These are phyloP conservation scores for Rhynchophorus ferrugineus DNA, from an alignment of 1,140 invertebrate species.

Conservation along the genomic window DNA sequence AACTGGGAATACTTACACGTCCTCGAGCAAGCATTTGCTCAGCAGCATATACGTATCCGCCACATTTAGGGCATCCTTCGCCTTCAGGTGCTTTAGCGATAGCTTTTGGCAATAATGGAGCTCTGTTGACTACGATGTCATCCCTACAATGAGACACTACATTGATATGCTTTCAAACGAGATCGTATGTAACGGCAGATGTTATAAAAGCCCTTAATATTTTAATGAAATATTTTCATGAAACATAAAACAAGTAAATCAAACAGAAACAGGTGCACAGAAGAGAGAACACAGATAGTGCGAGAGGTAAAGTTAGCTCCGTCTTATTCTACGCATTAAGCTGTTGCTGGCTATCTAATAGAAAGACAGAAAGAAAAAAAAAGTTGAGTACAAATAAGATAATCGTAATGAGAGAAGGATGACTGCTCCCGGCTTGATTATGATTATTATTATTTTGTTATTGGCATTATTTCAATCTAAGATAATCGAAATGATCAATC, in stretches of 20 bases:
- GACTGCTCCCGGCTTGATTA: conserved; percentile 38
- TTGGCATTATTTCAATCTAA: conserved; percentile 6
- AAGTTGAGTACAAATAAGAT: conserved; percentile 18
- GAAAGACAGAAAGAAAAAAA: conserved; percentile 21
- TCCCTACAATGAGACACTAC: conserved; percentile 25
- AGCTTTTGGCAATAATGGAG: conserved; percentile 46
- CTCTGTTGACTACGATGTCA: conserved; percentile 29
- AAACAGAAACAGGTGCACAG: not conserved
- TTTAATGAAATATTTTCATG: too few species aligned
- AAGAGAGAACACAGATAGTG: conserved; percentile 6
- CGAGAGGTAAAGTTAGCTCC: not conserved
- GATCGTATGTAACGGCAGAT: too few species aligned
- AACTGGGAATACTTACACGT: conserved; percentile 62
- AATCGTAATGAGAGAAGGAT: conserved; percentile 53
- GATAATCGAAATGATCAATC: conserved; percentile 11
- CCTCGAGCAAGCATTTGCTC: conserved; percentile 90
- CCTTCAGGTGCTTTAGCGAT: conserved; percentile 80
- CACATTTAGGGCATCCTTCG: conserved; percentile 83
- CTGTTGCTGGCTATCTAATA: conserved; percentile 21
- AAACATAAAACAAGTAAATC: too few species aligned
- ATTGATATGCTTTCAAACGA: not conserved
- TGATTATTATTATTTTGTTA: too few species aligned
- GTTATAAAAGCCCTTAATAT: too few species aligned
- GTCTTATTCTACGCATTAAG: conserved; percentile 18
- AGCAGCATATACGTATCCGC: conserved; percentile 86